Evolutionary conservation across 2,888 invertebrate species (phyloP).

Genomic region (Chymomyza fuscimana): DNA sequence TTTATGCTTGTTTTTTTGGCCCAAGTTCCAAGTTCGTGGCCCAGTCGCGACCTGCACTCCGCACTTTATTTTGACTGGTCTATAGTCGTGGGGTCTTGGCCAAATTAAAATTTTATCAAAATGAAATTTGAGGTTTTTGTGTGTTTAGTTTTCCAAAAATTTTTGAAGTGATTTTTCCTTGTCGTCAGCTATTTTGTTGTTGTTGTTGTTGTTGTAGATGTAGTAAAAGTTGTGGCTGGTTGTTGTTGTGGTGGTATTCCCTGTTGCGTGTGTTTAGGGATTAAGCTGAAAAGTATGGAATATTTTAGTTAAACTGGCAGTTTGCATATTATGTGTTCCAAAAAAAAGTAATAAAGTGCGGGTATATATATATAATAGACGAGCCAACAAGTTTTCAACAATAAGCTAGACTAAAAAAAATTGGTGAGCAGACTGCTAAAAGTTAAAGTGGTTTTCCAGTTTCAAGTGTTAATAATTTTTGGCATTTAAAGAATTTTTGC

Average conservation of each 20-base stretch:
- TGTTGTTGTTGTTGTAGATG: slow-evolving; percentile 12
- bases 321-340: slow-evolving; percentile 9
- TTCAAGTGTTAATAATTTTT: not conserved
- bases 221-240: slow-evolving; percentile 2
- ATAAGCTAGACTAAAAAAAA: not conserved
- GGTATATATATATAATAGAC: not conserved
- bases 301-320: slow-evolving; percentile 33
- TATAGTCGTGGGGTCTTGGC: slow-evolving; percentile 50
- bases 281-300: slow-evolving; percentile 33
- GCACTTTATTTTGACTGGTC: slow-evolving; percentile 2
- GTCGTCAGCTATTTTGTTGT: slow-evolving; percentile 12
- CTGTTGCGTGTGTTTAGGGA: slow-evolving; percentile 38
- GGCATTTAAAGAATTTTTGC: no score
- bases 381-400: not conserved
- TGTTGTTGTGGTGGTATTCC: slow-evolving; percentile 28
- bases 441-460: not conserved
- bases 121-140: slow-evolving; percentile 73
- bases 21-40: slow-evolving; percentile 31
- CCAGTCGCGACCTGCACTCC: slow-evolving; percentile 1
- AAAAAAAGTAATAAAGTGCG: not conserved
- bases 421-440: not conserved
- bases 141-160: slow-evolving; percentile 67
- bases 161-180: slow-evolving; percentile 64
- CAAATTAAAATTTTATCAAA: slow-evolving; percentile 75
- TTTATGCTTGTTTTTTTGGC: slow-evolving; percentile 21